Evolutionary conservation across 2,888 invertebrate species (phyloP), one percentile per base, ranked within the genome.

Genomic region (Tenthredo livida): DNA sequence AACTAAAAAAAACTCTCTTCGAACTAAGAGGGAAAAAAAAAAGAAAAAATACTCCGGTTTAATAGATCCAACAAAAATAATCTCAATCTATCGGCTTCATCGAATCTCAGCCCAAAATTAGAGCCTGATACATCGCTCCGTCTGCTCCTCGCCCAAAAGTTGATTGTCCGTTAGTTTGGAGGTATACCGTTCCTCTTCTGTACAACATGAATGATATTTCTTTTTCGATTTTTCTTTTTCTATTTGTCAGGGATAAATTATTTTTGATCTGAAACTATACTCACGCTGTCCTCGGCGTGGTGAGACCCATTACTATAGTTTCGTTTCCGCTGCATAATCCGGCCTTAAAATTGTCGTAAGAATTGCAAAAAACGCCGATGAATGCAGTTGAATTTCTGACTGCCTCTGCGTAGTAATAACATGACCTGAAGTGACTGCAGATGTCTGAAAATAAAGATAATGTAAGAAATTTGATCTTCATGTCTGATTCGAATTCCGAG

Each of bases 371-470:
- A 1, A 88, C 1, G 0, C 93, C 93, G 2, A 92, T 40, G 86
- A 95, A 94, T 65, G 90, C 87, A 0, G 92, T 92, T 0, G 93
- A 93, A 0, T 73, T 67, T 15, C 6, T 43, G 47, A 95, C 87
- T 0, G 95, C 94, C 88, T 95, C 94, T 1, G 94, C 91, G 92
- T 94, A 95, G 86, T 90, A 94, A 0, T 67, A 78, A 94, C 94
- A 95, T 0, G 95, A 94, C 0, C 94, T 94, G 90, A 93, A 93
- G 88, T 95, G 95, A 84, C 94, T 94, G 90, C 95, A 95, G 88
- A 94, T 93, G 86, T 94, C 95, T 95, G 89, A 77, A 85, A 85
- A 29, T 61, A 83, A n/a, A 77, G 7, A 37, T 7, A 37, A 37
- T 37, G 7, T 7, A 37, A 37, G 3, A 10, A 77, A 58, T 50